Percentiles rank a stretch among this genome's conserved stretches.
These are phyloP conservation scores for Notoglanidium macrostoma DNA, from an alignment of 2,797 vertebrate genomes.

Conservation along the genomic window DNA sequence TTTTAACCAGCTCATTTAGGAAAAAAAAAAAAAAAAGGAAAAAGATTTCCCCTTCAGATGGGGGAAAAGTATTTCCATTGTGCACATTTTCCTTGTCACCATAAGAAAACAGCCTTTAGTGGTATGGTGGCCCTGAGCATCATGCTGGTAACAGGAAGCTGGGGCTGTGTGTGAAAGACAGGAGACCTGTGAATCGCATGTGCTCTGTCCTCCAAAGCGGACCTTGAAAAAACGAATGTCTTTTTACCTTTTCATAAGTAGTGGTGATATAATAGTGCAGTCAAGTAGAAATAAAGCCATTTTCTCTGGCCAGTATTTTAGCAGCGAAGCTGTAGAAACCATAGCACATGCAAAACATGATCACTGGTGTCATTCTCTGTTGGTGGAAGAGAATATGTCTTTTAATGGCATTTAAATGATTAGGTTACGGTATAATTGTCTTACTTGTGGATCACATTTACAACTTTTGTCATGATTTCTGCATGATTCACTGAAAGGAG, in stretches of 20 bases:
- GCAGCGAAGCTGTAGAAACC: not conserved
- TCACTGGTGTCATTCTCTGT: not conserved
- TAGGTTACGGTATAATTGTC: too few relatives aligned
- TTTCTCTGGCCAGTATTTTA: not conserved
- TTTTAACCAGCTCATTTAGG: not conserved
- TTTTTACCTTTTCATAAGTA: not conserved
- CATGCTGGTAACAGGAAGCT: not conserved
- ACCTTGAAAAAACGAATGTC: not conserved
- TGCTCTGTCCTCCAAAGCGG: not conserved
- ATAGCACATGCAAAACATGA: not conserved
- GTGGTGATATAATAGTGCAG: conserved; percentile 1
- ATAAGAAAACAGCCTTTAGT: not conserved
- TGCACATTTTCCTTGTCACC: not conserved
- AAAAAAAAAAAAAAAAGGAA: not conserved
- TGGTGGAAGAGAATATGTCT: not conserved
- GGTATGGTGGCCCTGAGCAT: conserved; percentile 30
- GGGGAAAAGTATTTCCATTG: not conserved
- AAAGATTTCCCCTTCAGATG: not conserved
- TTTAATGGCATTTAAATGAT: too few relatives aligned
- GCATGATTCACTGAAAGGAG: too few relatives aligned
- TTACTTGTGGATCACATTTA: too few relatives aligned
- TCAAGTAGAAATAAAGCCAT: not conserved
- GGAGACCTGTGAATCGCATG: not conserved
- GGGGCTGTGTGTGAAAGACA: not conserved
- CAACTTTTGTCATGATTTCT: too few relatives aligned